phyloP scores from a whole-genome alignment of 2,797 vertebrate genomes.

The Pachyuromys duprasi region DNA sequence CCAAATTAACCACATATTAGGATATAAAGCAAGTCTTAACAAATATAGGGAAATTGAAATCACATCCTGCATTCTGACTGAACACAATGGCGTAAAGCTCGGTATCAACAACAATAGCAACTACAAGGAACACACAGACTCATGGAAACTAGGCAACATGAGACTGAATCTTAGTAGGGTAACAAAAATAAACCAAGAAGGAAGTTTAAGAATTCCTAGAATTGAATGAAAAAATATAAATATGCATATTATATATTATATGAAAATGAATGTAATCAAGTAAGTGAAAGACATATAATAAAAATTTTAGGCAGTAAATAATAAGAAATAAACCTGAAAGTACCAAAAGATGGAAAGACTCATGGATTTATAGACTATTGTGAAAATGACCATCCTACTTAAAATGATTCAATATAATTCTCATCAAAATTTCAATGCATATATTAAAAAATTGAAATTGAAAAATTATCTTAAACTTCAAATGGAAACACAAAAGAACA shows the following conservation, averaged over 20 bases:
- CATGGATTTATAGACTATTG: background rate
- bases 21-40: background rate
- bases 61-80: background rate
- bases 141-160: background rate
- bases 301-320: background rate
- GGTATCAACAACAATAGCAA: conserved; percentile 3
- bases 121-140: background rate
- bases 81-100: background rate
- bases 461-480: background rate
- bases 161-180: background rate
- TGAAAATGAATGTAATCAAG: background rate
- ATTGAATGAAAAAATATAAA: background rate
- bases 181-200: background rate
- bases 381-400: background rate
- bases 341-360: background rate
- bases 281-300: background rate
- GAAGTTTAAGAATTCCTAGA: background rate
- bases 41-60: conserved; percentile 5
- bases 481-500: background rate
- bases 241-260: background rate
- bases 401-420: background rate
- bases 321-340: background rate
- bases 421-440: background rate
- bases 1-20: background rate
- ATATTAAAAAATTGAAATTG: background rate